phyloP scores from a whole-genome alignment of 2,888 invertebrate genomes.

The Drosophila percnosoma region DNA sequence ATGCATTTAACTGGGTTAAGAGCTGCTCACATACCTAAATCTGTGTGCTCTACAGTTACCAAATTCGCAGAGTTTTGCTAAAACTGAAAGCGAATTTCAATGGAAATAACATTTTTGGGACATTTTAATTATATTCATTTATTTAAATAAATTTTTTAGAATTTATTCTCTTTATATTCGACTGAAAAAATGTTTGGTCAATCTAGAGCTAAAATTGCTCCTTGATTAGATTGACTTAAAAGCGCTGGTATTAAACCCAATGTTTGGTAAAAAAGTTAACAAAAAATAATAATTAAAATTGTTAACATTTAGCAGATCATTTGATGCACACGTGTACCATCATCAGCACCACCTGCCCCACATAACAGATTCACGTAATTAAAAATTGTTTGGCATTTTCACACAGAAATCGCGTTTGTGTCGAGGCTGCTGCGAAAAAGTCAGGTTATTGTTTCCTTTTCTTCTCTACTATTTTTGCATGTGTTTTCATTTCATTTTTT shows the following conservation, averaged over 20 bases:
- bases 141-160: too few species aligned
- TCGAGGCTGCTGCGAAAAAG: slow-evolving; percentile 42
- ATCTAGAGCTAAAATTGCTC: too few species aligned
- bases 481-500: slow-evolving; percentile 3
- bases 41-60: not conserved
- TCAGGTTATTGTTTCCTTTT: slow-evolving; percentile 36
- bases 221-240: too few species aligned
- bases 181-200: too few species aligned
- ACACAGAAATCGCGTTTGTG: slow-evolving; percentile 52
- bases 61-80: not conserved
- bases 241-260: too few species aligned
- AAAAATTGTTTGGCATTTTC: slow-evolving; percentile 72
- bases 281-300: not conserved
- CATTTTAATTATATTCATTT: not conserved
- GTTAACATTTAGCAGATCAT: slow-evolving; percentile 22
- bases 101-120: not conserved
- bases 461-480: not conserved
- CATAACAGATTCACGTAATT: slow-evolving; percentile 63
- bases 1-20: slow-evolving; percentile 4
- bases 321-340: slow-evolving; percentile 11
- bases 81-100: not conserved
- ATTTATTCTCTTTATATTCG: not conserved
- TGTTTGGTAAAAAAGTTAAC: not conserved
- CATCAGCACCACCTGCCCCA: slow-evolving; percentile 4
- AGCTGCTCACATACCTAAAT: not conserved